Percentiles rank a stretch among this genome's conserved stretches.
Conservation (phyloP, 2,113 vertebrate species). For the Natator depressus region DNA sequence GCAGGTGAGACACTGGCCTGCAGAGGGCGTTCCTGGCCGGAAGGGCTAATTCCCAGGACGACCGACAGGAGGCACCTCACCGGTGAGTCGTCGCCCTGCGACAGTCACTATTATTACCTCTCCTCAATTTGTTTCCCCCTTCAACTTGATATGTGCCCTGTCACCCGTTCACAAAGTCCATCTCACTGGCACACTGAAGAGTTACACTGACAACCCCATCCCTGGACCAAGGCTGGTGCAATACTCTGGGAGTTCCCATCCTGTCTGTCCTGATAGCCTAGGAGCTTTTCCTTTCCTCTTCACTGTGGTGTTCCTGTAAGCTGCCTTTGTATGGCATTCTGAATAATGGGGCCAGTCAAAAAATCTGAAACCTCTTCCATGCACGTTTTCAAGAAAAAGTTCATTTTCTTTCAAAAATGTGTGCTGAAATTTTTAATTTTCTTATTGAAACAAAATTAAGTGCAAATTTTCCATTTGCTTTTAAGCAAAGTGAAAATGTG, state of each 20-base stretch:
- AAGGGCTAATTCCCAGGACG: no score
- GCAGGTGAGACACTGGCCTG: no score
- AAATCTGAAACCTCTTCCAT: neutral
- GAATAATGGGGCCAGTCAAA: neutral
- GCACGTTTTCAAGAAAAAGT: neutral
- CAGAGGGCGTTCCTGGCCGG: no score
- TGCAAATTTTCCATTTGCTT: neutral
- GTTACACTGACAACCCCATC: neutral
- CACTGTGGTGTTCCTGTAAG: neutral
- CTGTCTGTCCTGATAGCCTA: neutral
- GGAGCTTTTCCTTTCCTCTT: neutral
- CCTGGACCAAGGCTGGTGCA: neutral
- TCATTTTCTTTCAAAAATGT: neutral
- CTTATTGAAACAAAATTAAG: neutral
- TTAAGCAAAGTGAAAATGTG: neutral
- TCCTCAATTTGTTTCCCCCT: neutral
- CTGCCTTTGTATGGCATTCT: neutral
- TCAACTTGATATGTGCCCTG: neutral
- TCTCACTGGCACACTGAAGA: neutral
- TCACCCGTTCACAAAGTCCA: neutral
- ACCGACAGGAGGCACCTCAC: no score
- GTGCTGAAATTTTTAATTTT: neutral
- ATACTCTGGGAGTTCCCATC: neutral
- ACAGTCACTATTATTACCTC: neutral
- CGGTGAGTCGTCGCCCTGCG: no score